These are phyloP conservation scores for Pseudomyrmex dendroicus DNA, from an alignment of 1,140 invertebrate species.

Conservation along the genomic window DNA sequence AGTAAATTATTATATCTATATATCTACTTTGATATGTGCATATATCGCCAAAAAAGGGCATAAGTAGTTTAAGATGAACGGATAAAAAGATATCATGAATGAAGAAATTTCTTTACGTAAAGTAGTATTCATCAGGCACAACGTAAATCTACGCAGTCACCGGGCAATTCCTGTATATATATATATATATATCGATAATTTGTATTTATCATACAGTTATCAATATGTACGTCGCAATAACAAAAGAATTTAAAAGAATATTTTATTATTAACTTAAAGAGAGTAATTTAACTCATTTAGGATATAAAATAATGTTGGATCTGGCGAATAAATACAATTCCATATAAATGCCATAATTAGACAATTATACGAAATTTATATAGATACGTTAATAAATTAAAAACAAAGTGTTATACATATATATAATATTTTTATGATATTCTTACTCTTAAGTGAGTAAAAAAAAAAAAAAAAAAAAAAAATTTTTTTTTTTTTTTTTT, in stretches of 20 bases:
- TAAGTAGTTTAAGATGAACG: constrained; percentile 24
- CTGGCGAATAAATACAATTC: neutral
- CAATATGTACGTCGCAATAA: neutral
- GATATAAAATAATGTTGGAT: neutral
- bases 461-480: neutral
- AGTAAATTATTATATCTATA: constrained; percentile 35
- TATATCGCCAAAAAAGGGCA: constrained; percentile 12
- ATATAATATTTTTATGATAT: too few relatives aligned
- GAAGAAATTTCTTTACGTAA: neutral
- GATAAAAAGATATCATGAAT: neutral
- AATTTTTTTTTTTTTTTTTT: neutral
- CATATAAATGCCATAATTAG: constrained; percentile 3
- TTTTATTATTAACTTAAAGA: too few relatives aligned
- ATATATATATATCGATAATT: too few relatives aligned
- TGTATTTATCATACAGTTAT: neutral
- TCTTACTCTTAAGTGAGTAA: too few relatives aligned
- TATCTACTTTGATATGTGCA: constrained; percentile 6
- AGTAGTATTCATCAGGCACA: too few relatives aligned
- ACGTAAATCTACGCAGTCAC: too few relatives aligned
- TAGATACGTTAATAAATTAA: too few relatives aligned
- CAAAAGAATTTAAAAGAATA: constrained; percentile 10
- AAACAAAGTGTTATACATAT: too few relatives aligned
- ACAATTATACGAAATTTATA: neutral
- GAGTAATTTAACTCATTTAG: constrained; percentile 1
- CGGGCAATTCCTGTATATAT: too few relatives aligned